phyloP scores from a whole-genome alignment of 1,140 invertebrate species.

The Neoseiulus cucumeris region DNA sequence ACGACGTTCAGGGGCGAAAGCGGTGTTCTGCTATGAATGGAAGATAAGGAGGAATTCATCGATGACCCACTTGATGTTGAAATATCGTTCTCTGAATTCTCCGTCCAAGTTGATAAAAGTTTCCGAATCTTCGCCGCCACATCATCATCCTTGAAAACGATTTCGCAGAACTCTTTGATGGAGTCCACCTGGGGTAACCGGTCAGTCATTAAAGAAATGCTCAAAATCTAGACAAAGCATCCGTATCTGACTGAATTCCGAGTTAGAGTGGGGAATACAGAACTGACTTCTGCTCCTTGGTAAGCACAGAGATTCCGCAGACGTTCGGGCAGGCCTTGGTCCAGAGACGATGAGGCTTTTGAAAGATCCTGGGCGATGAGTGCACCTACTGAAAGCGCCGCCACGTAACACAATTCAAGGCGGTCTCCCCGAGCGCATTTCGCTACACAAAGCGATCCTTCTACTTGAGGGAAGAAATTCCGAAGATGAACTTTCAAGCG shows the following conservation, averaged over 20 bases:
- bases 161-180: background rate
- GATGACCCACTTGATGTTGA: background rate
- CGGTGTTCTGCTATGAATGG: background rate
- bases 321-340: background rate
- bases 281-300: background rate
- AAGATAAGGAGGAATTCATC: background rate
- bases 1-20: background rate
- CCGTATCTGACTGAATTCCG: too few species aligned
- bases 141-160: background rate
- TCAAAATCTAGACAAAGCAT: too few species aligned
- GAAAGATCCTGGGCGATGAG: constrained; percentile 3
- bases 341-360: background rate
- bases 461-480: background rate
- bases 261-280: too few species aligned
- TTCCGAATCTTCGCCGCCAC: background rate
- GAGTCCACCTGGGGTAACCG: background rate
- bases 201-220: too few species aligned
- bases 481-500: background rate
- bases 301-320: background rate
- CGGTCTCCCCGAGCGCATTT: background rate
- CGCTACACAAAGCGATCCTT: background rate
- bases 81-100: background rate
- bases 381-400: background rate
- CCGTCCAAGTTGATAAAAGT: background rate
- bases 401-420: background rate